Evolutionary conservation across 30 jellyfish, hydroid and myxozoan species (phyloP), one percentile per base, ranked within the genome.

Genomic region (Nemopilema nomurai): DNA sequence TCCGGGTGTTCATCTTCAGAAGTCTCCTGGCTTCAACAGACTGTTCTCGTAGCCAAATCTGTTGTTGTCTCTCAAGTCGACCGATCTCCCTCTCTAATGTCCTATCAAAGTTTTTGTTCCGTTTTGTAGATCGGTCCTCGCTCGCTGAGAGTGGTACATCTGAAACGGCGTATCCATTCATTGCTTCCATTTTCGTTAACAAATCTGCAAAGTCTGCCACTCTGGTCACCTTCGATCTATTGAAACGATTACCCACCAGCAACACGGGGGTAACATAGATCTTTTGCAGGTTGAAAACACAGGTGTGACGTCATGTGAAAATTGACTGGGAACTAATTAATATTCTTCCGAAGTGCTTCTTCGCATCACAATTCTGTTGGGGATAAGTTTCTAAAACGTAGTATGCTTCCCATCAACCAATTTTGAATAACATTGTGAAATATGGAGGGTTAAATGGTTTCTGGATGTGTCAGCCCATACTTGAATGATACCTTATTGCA

Each of bases 21-120:
- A 76, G 22, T 53, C 27, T 76, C 27, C 76, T 76, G 9, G 17
- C 19, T 24, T 76, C 86, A n/a, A 76, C 21, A 16, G 71, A 51
- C 28, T 51, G 75, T 13, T 76, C 62, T 76, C 51, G 50, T 63
- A 76, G 62, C 86, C 86, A 76, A 8, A 76, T 62, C 62, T 76
- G 29, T 51, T 76, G 64, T 30, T 76, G 76, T 67, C 41, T 76
- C 25, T 76, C 62, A 1, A 76, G 6, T 23, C 76, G 29, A 16
- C 62, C 76, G 8, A 76, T 23, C 27, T 76, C 86, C 33, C 1
- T 62, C 76, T 76, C 76, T 32, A 76, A n/a, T 52, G 18, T 76
- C 27, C 76, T 26, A 1, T 71, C 57, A 52, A 7, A n/a, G 28
- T 27, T 76, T 17, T 52, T 52, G 30, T 76, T 76, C 76, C 51